Evolutionary conservation across 2,888 invertebrate genomes (phyloP), one percentile per base, ranked within the genome.

Genomic region (Yponomeuta plumbellus): DNA sequence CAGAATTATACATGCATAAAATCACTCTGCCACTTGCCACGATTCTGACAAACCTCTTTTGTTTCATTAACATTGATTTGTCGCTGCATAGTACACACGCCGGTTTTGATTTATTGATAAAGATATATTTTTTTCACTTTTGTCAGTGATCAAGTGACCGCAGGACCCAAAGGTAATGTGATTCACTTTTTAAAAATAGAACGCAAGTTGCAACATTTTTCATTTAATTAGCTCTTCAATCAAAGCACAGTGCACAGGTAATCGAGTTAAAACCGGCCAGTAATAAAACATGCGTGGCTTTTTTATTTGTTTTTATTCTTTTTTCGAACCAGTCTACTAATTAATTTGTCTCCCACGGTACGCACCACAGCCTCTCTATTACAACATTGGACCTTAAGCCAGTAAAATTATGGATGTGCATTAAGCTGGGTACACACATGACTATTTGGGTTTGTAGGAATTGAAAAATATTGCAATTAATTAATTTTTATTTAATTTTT

Each of bases 341-440:
- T 52, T 52, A 52, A 17, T 17, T 62, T 26, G 62, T 26, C n/a
- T 62, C 34, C 62, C 59, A 59, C 59, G 59, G 34, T 62, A 13
- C 59, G 44, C 44, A 17, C 44, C 4, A 17, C 17, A 52, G 17
- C 13, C 44, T 52, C 44, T 52, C 17, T 52, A 52, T 52, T 52
- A 52, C 44, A 52, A 52, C 44, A 17, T 52, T 17, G 17, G 44
- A 52, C 44, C 44, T 52, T 52, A 52, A 3, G 44, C 44, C 44
- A 52, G 17, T 52, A 17, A 52, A 6, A 17, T 52, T 52, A 17
- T 52, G 17, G 44, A 52, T 52, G 13, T 17, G 17, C 17, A 2
- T 52, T 17, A 52, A 52, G 17, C 44, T 17, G 17, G 4, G 13
- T 52, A 13, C 3, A 52, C 13, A 52, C 11, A 10, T 13, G 44